A percentile compares a stretch with the other conserved stretches of the same genome.
Evolutionary conservation across 2,113 vertebrate species (phyloP).

Genomic region (Crotalus tigris): DNA sequence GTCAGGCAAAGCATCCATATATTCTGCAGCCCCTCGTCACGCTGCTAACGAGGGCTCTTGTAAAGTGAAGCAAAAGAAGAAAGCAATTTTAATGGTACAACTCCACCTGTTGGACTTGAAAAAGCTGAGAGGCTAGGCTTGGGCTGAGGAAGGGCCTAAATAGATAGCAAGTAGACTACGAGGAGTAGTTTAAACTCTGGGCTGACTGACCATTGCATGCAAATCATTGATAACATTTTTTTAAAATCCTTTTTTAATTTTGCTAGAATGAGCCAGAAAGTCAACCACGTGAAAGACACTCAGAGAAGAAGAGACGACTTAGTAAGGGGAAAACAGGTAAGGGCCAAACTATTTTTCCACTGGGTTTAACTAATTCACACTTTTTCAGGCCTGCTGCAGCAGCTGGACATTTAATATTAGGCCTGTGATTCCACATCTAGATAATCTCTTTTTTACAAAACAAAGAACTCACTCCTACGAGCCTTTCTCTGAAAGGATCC

Average conservation of each 20-base stretch:
- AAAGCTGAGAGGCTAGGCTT: background rate
- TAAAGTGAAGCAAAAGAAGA: constrained; percentile 17
- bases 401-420: background rate
- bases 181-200: background rate
- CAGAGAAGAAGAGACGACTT: background rate
- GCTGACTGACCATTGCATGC: background rate
- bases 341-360: background rate
- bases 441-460: background rate
- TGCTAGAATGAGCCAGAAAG: background rate
- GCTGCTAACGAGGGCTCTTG: background rate
- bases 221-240: background rate
- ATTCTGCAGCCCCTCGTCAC: background rate
- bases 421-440: background rate
- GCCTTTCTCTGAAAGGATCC: background rate
- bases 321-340: background rate
- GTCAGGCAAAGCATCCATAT: background rate
- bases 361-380: background rate
- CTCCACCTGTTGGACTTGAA: background rate
- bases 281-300: background rate
- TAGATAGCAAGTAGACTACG: background rate
- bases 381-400: background rate
- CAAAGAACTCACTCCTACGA: background rate
- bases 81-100: background rate
- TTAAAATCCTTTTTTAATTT: background rate
- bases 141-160: background rate